phyloP scores from a whole-genome alignment of 2,888 invertebrate genomes.

The Leptura quadrifasciata region DNA sequence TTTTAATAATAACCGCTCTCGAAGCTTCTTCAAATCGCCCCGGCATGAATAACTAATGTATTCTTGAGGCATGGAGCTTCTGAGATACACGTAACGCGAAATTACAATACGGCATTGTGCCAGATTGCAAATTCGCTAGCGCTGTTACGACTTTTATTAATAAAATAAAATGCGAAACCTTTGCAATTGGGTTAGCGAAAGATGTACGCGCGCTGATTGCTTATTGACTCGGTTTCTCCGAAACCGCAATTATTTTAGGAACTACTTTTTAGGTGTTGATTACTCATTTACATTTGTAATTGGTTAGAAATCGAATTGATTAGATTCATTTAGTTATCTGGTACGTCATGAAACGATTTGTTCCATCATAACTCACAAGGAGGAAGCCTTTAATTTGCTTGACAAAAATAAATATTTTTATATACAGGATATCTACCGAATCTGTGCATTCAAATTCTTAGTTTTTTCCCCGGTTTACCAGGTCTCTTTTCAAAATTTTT shows the following conservation, averaged over 20 bases:
- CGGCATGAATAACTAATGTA: constrained; percentile 24
- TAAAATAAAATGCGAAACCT: not conserved
- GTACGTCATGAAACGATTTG: too few relatives aligned
- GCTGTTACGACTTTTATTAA: constrained; percentile 1
- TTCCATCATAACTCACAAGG: too few relatives aligned
- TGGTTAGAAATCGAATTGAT: too few relatives aligned
- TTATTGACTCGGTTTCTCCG: not conserved
- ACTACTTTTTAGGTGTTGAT: not conserved
- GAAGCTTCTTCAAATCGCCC: constrained; percentile 12
- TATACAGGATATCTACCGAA: too few relatives aligned
- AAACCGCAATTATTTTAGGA: not conserved
- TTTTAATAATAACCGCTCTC: not conserved
- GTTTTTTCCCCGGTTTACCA: too few relatives aligned
- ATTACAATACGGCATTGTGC: constrained; percentile 20
- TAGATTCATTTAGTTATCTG: too few relatives aligned
- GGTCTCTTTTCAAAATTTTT: too few relatives aligned
- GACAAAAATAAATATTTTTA: too few relatives aligned
- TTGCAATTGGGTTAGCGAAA: not conserved
- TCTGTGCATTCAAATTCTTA: too few relatives aligned
- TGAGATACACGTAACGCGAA: not conserved
- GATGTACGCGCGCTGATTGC: not conserved
- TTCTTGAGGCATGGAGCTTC: not conserved
- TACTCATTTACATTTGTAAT: not conserved
- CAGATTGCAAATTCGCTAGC: not conserved
- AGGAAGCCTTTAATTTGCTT: too few relatives aligned